These are phyloP conservation scores for Trimorus sp. DNA, from an alignment of 2,888 invertebrate species.

Conservation along the genomic window DNA sequence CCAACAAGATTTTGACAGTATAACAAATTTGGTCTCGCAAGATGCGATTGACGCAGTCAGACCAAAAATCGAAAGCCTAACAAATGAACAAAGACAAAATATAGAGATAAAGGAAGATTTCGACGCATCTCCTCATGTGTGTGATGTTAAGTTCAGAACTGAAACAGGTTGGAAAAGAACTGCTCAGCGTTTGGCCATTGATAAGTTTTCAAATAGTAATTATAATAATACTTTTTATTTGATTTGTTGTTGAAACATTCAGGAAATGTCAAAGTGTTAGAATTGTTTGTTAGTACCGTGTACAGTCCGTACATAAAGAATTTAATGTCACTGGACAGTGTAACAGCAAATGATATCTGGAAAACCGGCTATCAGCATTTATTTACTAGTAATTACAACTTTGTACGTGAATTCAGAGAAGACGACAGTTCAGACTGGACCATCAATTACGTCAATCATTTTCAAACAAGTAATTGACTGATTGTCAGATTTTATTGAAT, in stretches of 20 bases:
- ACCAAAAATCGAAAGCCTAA: conserved; percentile 73
- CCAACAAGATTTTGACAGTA: conserved; percentile 79
- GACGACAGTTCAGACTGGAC: conserved; percentile 82
- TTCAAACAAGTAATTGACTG: conserved; percentile 59
- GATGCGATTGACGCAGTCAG: conserved; percentile 79
- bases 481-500: too few relatives aligned
- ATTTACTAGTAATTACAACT: conserved; percentile 79
- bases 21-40: conserved; percentile 80
- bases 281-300: too few relatives aligned
- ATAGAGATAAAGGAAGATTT: conserved; percentile 50
- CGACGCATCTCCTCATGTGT: background rate
- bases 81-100: conserved; percentile 65
- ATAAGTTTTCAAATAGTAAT: too few relatives aligned
- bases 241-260: too few relatives aligned
- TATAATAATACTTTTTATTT: too few relatives aligned
- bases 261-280: too few relatives aligned
- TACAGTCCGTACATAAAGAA: too few relatives aligned
- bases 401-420: conserved; percentile 82
- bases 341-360: too few relatives aligned
- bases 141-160: background rate
- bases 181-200: too few relatives aligned
- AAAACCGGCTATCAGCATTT: too few relatives aligned
- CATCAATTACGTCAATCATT: conserved; percentile 82
- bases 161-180: too few relatives aligned
- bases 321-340: too few relatives aligned